Base-by-base conservation (phyloP, 2,113 vertebrate genomes). In the Zosterops japonicus region DNA sequence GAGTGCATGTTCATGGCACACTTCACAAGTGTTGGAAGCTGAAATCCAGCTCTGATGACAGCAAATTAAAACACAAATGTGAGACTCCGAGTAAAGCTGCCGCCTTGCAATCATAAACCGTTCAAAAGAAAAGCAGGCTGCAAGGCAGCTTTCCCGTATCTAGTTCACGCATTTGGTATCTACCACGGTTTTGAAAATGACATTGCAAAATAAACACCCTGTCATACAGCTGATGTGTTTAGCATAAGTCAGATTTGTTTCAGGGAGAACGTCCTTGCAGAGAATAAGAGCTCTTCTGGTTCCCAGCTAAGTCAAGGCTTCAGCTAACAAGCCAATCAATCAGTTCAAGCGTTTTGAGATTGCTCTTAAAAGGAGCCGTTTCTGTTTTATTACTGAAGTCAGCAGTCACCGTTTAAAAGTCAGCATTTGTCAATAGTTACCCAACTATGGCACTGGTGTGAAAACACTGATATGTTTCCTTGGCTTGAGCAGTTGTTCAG, bases 371-470 rank as follows among this genome's bases (percentile, higher is more conserved):
- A 69, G 59, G 33, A 83, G 11, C 27, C 1, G 2, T 28, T 71
- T 49, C 49, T 60, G 28, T 36, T 88, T 82, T 65, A 85, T 80
- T 88, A 94, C 60, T 79, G 28, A 68, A 93, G 63, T 67, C 88
- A 88, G 83, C 86, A 90, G 71, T 47, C 89, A 71, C 60, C 22
- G 0, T 78, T 78, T 81, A 77, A 67, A 93, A 96, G 94, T 79
- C 90, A 93, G 90, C 68, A 92, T 74, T 79, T 91, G 84, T 88
- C 93, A 91, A 70, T 23, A 95, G 90, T 91, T 93, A 94, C 25
- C 64, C 85, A 94, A 83, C 87, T 70, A 67, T 0, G 35, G 68
- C 13, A 59, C 33, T 81, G 55, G 70, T 90, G 83, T 81, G 85
- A 97, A 91, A 94, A 90, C 60, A 83, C 42, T 59, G 81, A 70